A percentile compares a stretch with the other conserved stretches of the same genome.
Conservation (phyloP, 2,888 invertebrate species). For the Cataglyphis albicans region DNA sequence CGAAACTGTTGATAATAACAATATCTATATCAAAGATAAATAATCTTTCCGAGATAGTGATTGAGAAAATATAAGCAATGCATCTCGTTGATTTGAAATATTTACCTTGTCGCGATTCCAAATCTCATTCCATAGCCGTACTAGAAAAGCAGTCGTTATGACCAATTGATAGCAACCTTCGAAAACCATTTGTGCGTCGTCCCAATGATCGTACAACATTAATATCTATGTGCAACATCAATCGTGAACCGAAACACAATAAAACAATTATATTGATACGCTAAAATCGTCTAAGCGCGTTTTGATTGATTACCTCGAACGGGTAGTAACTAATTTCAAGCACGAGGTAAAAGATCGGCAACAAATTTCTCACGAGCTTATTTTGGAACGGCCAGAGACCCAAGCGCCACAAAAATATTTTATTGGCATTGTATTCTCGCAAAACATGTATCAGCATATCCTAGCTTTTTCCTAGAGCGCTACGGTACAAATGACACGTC, state of each 20-base stretch:
- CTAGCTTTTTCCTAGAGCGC: background rate
- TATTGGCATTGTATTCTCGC: slow-evolving; percentile 28
- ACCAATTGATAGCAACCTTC: slow-evolving; percentile 32
- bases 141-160: background rate
- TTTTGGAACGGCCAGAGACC: slow-evolving; percentile 28
- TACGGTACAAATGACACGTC: background rate
- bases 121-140: background rate
- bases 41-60: background rate
- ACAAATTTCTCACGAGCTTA: background rate
- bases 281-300: background rate
- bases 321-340: slow-evolving; percentile 12
- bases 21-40: background rate
- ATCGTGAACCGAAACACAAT: background rate
- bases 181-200: slow-evolving; percentile 25
- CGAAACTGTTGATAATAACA: slow-evolving; percentile 6
- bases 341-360: background rate
- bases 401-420: slow-evolving; percentile 17
- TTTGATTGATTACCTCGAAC: slow-evolving; percentile 16
- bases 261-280: background rate
- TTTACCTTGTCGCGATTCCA: slow-evolving; percentile 37
- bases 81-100: background rate
- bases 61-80: background rate
- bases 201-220: slow-evolving; percentile 2
- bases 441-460: slow-evolving; percentile 3
- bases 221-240: slow-evolving; percentile 24